These are phyloP conservation scores for Tragelaphus scriptus DNA, from an alignment of 2,113 vertebrate species.

Conservation along the genomic window DNA sequence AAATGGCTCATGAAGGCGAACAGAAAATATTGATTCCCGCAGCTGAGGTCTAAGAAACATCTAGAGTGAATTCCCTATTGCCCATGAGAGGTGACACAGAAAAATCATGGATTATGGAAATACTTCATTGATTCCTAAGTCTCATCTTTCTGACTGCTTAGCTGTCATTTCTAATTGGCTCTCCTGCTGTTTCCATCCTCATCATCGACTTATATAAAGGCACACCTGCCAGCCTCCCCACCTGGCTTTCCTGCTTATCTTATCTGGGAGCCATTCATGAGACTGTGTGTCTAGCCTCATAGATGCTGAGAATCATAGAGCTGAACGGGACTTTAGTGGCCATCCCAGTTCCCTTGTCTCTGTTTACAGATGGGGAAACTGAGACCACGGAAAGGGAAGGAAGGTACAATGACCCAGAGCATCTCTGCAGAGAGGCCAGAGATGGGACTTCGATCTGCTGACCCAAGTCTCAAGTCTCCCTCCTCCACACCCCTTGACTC, in stretches of 20 bases:
- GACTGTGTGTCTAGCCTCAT: not conserved
- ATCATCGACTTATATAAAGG: not conserved
- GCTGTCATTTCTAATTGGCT: not conserved
- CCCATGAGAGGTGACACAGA: not conserved
- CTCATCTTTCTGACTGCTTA: not conserved
- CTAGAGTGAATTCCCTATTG: not conserved
- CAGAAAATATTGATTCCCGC: not conserved
- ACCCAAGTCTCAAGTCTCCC: not conserved
- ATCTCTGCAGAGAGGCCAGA: not conserved
- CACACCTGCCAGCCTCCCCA: not conserved
- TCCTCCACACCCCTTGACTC: fast-evolving
- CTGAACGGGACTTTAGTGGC: not conserved
- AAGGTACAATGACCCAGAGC: not conserved
- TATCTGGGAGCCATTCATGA: not conserved
- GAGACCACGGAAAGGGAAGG: not conserved
- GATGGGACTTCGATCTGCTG: not conserved
- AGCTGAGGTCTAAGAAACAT: not conserved
- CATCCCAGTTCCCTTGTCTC: not conserved
- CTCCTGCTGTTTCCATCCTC: not conserved
- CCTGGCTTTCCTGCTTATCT: not conserved
- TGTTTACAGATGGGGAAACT: not conserved
- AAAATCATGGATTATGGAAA: not conserved
- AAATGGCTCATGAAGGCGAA: not conserved
- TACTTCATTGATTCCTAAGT: not conserved
- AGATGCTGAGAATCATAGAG: not conserved